Conservation (phyloP, 2,113 vertebrate species). For the Erythrolamprus reginae region DNA sequence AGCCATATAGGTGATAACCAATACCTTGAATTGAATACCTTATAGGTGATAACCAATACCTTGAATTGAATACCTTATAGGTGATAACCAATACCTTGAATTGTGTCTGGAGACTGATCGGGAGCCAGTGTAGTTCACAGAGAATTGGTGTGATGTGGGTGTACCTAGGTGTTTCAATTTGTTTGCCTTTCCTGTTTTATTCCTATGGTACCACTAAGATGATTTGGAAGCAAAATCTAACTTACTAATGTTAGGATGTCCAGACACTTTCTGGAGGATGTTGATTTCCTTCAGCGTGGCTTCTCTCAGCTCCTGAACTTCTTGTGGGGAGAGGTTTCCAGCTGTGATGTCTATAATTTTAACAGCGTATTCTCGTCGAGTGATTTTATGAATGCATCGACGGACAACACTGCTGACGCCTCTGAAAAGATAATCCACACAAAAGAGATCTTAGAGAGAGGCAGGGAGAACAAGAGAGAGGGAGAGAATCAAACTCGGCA, state of each 20-base stretch:
- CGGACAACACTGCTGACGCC: conserved; percentile 95
- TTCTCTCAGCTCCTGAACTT: conserved; percentile 83
- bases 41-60: too few species aligned
- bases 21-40: too few species aligned
- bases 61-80: too few species aligned
- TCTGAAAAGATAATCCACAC: conserved; percentile 61
- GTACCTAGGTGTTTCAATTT: too few species aligned
- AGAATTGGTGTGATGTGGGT: too few species aligned
- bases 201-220: rapidly evolving
- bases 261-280: conserved; percentile 88
- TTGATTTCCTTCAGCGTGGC: conserved; percentile 91
- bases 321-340: conserved; percentile 77
- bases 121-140: too few species aligned
- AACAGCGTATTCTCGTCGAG: conserved; percentile 82
- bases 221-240: neutral
- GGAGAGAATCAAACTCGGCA: neutral
- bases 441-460: neutral
- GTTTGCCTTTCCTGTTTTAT: too few species aligned
- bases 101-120: too few species aligned
- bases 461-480: neutral
- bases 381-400: conserved; percentile 84
- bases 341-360: conserved; percentile 96
- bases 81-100: too few species aligned
- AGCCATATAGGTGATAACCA: too few species aligned
- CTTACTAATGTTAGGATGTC: conserved; percentile 91